Base-by-base conservation (phyloP, 2,888 invertebrate species). In the Netelia melanura region DNA sequence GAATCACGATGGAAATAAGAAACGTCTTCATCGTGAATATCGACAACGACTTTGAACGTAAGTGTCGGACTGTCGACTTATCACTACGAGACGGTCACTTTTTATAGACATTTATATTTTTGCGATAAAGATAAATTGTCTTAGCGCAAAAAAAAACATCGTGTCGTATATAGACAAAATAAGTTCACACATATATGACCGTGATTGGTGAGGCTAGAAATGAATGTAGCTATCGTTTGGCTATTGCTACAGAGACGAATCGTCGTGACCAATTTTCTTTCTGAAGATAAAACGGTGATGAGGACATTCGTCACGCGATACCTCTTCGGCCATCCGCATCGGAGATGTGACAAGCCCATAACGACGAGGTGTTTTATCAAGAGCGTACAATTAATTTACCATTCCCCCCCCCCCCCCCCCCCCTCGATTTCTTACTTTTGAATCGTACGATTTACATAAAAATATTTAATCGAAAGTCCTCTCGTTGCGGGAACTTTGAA, bases 281-380 rank as follows among this genome's bases (percentile, higher is more conserved):
- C 48, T 44, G 61, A 78, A 77, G 83, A 85, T 86, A 86, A 86
- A 86, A 86, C 74, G 38, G 54, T 84, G 48, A 86, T 79, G 70
- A 84, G 54, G 25, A 70, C 56, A 87, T 86, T 87, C 85, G 86
- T 85, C 86, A 87, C 78, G 82, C 86, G 81, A 86, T 83, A 83
- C 23, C 67, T 81, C 70, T 30, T 78, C 70, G 58, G 14, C 23
- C 48, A 74, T 77, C 52, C 44, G 54, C 58, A 17, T 52, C 71
- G 75, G 44, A 58, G 21, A 38, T 23, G 61, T 65, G 77, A 70
- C 68, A 81, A 25, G 48, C n/a, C 25, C 21, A 48, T 48, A 48
- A n/a, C n/a, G 10, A 21, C 61, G 9, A 30, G n/a, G 14, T 9
- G 65, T 48, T 38, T 58, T 81, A 61, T 70, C 17, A 11, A 25